These are phyloP conservation scores for Anniella stebbinsi DNA, from an alignment of 2,797 vertebrate genomes.

Conservation along the genomic window DNA sequence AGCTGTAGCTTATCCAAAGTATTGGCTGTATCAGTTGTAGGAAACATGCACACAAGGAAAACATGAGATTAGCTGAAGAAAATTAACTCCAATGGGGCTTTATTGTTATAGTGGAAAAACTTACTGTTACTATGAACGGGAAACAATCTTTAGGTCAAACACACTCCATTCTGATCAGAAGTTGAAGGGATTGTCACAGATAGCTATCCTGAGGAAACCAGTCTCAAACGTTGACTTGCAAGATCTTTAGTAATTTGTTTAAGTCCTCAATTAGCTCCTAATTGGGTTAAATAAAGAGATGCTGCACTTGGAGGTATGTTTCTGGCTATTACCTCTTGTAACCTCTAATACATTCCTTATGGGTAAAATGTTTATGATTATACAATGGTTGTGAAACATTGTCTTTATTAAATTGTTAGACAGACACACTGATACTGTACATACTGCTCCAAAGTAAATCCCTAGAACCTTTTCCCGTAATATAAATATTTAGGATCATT, in stretches of 20 bases:
- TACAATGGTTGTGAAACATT: neutral
- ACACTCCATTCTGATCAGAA: neutral
- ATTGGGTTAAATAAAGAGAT: constrained; percentile 5
- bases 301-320: neutral
- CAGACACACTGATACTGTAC: neutral
- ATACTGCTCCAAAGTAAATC: neutral
- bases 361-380: neutral
- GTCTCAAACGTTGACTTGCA: neutral
- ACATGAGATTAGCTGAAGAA: neutral
- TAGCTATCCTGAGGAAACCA: neutral
- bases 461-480: neutral
- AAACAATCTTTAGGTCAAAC: constrained; percentile 2
- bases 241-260: neutral
- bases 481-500: neutral
- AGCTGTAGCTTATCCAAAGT: neutral
- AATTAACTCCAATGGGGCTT: neutral
- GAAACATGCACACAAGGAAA: neutral
- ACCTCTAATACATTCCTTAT: constrained; percentile 2
- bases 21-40: neutral
- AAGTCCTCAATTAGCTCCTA: constrained; percentile 3
- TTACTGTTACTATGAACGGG: neutral
- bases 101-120: neutral
- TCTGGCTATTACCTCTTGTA: neutral
- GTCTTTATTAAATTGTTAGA: neutral
- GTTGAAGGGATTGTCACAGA: neutral